Evolutionary conservation across 2,797 vertebrate genomes (phyloP), one percentile per base, ranked within the genome.

Genomic region (Gallirallus australis): DNA sequence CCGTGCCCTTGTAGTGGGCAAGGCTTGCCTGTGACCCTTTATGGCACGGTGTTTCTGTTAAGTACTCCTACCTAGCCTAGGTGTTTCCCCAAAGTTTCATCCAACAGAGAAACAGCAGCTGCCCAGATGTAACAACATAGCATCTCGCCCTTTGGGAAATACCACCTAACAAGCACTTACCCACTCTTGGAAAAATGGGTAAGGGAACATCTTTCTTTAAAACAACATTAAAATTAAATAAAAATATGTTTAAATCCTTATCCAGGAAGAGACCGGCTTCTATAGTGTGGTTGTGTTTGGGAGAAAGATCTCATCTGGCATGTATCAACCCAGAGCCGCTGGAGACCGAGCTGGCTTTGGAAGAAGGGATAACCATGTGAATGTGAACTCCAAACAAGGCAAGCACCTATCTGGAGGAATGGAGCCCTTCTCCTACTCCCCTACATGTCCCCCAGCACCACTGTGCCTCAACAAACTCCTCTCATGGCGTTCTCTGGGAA

Each of bases 1-100:
- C n/a, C 1, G 0, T 23, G 39, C 25, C 35, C 42, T 33, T 12
- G 7, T 14, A 11, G 37, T n/a, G 35, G 40, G 35, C 28, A 33
- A 79, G 31, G 50, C 27, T 69, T 69, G n/a, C 24, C 42, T 7
- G 8, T 14, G 33, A 3, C 57, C 31, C 15, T 12, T 85, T 48
- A 39, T 2, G 11, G 42, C 39, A 70, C 17, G 28, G 19, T 2
- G 14, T 60, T 87, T 65, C 75, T 82, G 9, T 73, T 57, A 57
- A 30, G 24, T 69, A 35, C 23, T 61, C 11, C 23, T 53, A 0
- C 69, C 90, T 57, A 82, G 12, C 35, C 31, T 14, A 19, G n/a
- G 11, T 35, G 42, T 57, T 59, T 57, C 48, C 53, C 59, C 6
- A 17, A 33, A 66, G 7, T 17, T 79, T 82, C 31, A 33, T 35